phyloP scores from a whole-genome alignment of 2,888 invertebrate genomes.

The Pristionchus arcanus region DNA sequence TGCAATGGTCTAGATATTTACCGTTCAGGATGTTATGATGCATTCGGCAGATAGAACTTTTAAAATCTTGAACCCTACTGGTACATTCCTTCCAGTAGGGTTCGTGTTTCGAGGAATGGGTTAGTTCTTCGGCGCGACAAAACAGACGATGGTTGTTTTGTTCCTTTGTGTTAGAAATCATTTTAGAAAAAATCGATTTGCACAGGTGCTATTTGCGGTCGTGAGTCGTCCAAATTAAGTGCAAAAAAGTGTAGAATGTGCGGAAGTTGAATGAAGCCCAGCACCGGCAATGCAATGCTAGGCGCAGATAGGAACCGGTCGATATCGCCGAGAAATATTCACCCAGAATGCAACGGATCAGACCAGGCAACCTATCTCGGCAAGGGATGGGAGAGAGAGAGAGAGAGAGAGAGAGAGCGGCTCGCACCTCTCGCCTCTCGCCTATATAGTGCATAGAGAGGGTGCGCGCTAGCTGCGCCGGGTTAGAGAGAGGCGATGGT shows the following conservation, averaged over 20 bases:
- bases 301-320: background rate
- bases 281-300: background rate
- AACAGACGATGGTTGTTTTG: too few relatives aligned
- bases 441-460: background rate
- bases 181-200: background rate
- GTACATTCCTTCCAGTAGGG: background rate
- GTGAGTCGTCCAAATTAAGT: background rate
- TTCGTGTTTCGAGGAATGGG: background rate
- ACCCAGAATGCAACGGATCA: background rate
- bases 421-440: background rate
- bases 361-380: constrained; percentile 8
- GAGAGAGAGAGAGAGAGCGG: background rate
- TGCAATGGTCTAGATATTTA: background rate
- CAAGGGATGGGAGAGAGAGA: background rate
- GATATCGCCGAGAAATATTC: background rate
- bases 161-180: too few relatives aligned
- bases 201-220: background rate
- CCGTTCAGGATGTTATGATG: background rate
- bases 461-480: background rate
- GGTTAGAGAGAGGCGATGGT: background rate
- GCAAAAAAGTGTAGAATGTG: background rate
- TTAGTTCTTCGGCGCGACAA: background rate
- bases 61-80: too few relatives aligned
- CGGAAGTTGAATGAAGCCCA: background rate
- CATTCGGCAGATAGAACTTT: too few relatives aligned